phyloP scores from a whole-genome alignment of 1,140 invertebrate species.

The Charaxes varanes region DNA sequence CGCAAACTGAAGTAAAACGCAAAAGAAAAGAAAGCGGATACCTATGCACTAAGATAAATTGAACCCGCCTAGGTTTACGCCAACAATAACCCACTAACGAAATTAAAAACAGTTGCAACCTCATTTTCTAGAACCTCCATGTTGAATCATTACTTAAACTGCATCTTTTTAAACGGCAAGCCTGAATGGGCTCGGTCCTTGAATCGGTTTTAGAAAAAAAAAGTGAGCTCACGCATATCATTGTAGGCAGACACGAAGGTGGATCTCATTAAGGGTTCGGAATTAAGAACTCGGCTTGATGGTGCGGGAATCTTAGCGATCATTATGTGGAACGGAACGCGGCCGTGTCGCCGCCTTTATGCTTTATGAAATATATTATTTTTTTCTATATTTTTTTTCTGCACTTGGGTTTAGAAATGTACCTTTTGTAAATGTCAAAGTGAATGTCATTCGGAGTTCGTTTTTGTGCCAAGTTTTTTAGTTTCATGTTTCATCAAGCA shows the following conservation, averaged over 20 bases:
- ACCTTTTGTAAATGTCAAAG: conserved; percentile 26
- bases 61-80: conserved; percentile 27
- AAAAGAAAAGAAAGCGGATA: conserved; percentile 27
- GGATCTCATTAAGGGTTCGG: conserved; percentile 62
- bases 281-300: conserved; percentile 57
- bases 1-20: conserved; percentile 22
- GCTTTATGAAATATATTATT: conserved; percentile 41
- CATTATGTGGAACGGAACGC: conserved; percentile 47
- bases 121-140: conserved; percentile 40
- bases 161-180: conserved; percentile 62
- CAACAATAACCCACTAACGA: conserved; percentile 57
- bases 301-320: conserved; percentile 60
- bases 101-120: conserved; percentile 57
- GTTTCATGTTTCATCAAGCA: conserved; percentile 19
- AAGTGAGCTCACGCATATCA: conserved; percentile 54
- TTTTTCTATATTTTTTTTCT: conserved; percentile 34
- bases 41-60: conserved; percentile 31
- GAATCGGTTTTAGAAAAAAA: conserved; percentile 56
- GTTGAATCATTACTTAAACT: conserved; percentile 65
- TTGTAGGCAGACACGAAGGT: conserved; percentile 58
- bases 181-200: conserved; percentile 55
- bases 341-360: conserved; percentile 35
- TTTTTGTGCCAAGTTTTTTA: conserved; percentile 22
- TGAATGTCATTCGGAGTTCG: conserved; percentile 15
- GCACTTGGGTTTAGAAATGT: conserved; percentile 33